Conservation (phyloP, 2,113 vertebrate species). For the Phaethornis superciliosus region DNA sequence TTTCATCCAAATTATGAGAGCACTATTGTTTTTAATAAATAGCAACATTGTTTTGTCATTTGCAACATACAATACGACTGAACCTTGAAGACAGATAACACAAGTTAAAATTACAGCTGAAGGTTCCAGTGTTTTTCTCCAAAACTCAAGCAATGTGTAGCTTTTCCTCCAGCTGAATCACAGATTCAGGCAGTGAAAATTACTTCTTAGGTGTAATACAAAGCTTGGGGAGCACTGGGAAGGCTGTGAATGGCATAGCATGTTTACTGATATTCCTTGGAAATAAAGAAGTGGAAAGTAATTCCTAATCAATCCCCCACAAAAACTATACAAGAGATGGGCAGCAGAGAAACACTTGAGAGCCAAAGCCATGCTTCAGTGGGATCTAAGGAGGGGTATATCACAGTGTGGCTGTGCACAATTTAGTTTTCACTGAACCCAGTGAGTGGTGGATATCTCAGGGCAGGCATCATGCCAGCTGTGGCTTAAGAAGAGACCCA, state of each 20-base stretch:
- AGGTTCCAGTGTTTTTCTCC: not conserved
- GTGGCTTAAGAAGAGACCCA: not conserved
- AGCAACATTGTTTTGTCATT: not conserved
- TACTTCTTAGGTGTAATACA: not conserved
- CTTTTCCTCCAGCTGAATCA: not conserved
- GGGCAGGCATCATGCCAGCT: not conserved
- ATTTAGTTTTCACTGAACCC: not conserved
- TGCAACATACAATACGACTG: not conserved
- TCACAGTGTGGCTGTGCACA: not conserved
- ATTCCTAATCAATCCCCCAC: not conserved
- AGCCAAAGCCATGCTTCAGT: not conserved
- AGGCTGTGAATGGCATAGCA: not conserved
- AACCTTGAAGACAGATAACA: not conserved
- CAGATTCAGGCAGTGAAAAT: not conserved
- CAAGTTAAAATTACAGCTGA: not conserved
- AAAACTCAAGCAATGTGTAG: not conserved
- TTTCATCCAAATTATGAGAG: not conserved
- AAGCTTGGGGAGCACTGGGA: not conserved
- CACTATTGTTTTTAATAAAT: conserved; percentile 13
- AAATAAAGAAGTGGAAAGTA: not conserved
- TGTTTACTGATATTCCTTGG: not conserved
- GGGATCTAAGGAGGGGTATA: not conserved
- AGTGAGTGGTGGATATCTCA: not conserved
- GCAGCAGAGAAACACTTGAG: not conserved
- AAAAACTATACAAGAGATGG: not conserved